Base-by-base conservation (phyloP, 2,797 vertebrate genomes). In the Tachyglossus aculeatus region DNA sequence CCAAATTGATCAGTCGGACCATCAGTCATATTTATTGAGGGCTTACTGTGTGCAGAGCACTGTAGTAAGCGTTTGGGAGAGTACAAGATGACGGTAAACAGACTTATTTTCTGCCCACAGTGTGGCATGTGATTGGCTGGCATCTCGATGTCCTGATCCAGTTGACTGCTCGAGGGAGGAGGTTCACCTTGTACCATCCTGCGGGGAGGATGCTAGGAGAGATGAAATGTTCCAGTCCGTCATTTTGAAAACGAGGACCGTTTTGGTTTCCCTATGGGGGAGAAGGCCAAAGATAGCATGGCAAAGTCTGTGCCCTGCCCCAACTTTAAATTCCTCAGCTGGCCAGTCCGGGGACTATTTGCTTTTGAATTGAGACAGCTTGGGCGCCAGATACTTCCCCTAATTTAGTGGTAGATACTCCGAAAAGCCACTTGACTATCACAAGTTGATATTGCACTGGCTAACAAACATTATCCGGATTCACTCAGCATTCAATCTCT, bases 381-480 rank as follows among this genome's bases (percentile, higher is more conserved):
- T 48, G 39, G 43, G 27, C 40, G 19, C 1, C 10, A 4, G 47
- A 51, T 41, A 33, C 60, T 67, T 39, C 43, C 25, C 61, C 1
- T 60, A 40, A 43, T 62, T 66, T 52, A 60, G 62, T 52, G 29
- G n/a, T 43, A 74, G 31, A 43, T 37, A 47, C 12, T 10, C 4
- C n/a, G 19, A 75, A 50, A 34, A 41, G 51, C 60, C 47, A 45
- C 53, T 77, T 55, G n/a, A n/a, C 39, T 39, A 47, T 27, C 16
- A 22, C 15, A 10, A 48, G 19, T 33, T 72, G 34, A 43, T 31
- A 18, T 40, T 50, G n/a, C n/a, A n/a, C n/a, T n/a, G 45, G 33
- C 15, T 31, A 11, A n/a, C n/a, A n/a, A n/a, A 2, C 5, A 10
- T 22, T 38, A 31, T 37, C 5, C 22, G n/a, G 24, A 16, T 32